These are phyloP conservation scores for Cheirogaleus medius DNA, from an alignment of 2,113 vertebrate species.

Conservation along the genomic window DNA sequence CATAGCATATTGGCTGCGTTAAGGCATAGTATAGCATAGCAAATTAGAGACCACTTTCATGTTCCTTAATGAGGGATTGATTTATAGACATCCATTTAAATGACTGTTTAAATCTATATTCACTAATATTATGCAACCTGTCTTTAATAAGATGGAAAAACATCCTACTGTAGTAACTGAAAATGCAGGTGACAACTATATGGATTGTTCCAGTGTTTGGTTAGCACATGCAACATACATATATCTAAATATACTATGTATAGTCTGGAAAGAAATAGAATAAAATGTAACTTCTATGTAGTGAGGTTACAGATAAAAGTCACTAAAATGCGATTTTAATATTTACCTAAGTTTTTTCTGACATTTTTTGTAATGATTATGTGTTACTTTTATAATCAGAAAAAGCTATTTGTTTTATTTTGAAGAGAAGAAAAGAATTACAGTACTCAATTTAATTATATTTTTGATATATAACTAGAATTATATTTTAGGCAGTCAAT, in stretches of 20 bases:
- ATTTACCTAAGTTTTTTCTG: neutral
- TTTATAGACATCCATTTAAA: neutral
- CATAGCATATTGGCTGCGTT: no score
- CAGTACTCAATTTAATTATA: neutral
- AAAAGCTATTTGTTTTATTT: neutral
- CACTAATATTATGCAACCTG: neutral
- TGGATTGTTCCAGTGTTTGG: neutral
- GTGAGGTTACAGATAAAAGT: neutral
- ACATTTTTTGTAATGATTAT: neutral
- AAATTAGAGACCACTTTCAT: no score
- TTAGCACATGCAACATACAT: no score
- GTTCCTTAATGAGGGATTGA: accelerated
- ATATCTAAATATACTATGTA: no score
- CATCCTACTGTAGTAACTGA: neutral
- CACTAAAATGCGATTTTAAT: neutral
- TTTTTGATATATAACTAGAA: neutral
- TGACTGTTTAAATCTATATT: neutral
- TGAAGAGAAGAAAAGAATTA: neutral
- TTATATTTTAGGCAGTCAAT: neutral
- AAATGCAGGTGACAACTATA: neutral
- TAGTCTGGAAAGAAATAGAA: neutral
- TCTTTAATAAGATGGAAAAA: neutral
- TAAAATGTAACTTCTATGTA: neutral
- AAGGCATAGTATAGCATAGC: no score
- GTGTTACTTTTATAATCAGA: neutral